Conservation (phyloP, 2,113 vertebrate species). For the Cyanocitta stelleri region DNA sequence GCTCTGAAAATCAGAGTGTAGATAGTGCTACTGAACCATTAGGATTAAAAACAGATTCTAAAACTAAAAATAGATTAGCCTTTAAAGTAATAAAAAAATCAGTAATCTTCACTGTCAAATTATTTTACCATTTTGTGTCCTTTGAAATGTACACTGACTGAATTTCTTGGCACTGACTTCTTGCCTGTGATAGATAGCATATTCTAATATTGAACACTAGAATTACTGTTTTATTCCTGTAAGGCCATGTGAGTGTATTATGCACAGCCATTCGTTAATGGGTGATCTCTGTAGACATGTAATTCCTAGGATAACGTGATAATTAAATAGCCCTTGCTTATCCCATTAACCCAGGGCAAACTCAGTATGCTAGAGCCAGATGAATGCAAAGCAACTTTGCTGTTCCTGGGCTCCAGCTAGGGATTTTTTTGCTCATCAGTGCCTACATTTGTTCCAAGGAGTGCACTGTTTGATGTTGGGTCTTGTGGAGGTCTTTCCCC, state of each 20-base stretch:
- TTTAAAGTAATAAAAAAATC: conserved; percentile 13
- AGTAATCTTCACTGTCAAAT: background rate
- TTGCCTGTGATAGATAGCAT: background rate
- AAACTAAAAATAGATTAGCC: background rate
- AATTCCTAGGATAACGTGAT: conserved; percentile 40
- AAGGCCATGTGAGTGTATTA: background rate
- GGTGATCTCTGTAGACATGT: conserved; percentile 33
- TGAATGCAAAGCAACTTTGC: background rate
- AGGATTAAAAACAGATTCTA: background rate
- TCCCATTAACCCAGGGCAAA: conserved; percentile 53
- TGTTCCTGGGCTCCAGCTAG: background rate
- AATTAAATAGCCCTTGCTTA: conserved; percentile 54
- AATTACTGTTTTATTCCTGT: background rate
- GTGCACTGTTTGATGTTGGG: background rate
- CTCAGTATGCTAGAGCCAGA: background rate
- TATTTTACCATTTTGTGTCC: background rate
- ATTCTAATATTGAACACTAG: background rate
- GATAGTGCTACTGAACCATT: background rate
- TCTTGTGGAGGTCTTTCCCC: background rate
- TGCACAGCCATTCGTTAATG: background rate
- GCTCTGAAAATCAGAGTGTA: background rate
- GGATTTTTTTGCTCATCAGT: background rate
- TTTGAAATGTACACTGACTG: background rate
- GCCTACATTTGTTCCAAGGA: background rate
- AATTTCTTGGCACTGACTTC: background rate